These are phyloP conservation scores for Sarcophaga subvicina DNA, from an alignment of 2,888 invertebrate genomes.

Conservation along the genomic window DNA sequence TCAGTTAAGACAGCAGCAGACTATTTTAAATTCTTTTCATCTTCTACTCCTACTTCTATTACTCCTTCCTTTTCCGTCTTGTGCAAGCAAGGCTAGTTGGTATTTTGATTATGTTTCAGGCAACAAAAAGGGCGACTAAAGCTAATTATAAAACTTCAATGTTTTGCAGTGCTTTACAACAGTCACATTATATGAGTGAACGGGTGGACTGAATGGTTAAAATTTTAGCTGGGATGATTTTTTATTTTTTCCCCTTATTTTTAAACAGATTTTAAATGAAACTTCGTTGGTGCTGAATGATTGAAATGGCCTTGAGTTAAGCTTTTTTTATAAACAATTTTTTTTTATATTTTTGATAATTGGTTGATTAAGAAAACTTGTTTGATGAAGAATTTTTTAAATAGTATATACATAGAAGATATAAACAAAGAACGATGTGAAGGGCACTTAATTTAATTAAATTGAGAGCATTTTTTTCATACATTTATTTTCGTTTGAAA, in stretches of 20 bases:
- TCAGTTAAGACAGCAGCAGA: conserved; percentile 18
- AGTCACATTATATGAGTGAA: neutral
- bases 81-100: conserved; percentile 11
- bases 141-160: conserved; percentile 23
- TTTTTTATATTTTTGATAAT: neutral
- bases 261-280: neutral
- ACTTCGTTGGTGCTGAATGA: neutral
- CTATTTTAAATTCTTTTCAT: conserved; percentile 10
- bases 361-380: neutral
- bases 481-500: too few species aligned
- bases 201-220: neutral
- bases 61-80: too few species aligned
- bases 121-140: conserved; percentile 3
- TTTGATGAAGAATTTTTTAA: too few species aligned
- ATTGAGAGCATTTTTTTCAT: too few species aligned
- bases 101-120: conserved; percentile 27
- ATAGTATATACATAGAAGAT: too few species aligned
- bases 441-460: too few species aligned
- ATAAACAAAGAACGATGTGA: too few species aligned
- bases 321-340: neutral
- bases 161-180: neutral
- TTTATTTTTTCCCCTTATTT: neutral
- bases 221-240: neutral
- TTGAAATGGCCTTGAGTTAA: neutral
- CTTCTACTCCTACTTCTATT: neutral